Evolutionary conservation across 2,888 invertebrate genomes (phyloP), one percentile per base, ranked within the genome.

Genomic region (Melieria crassipennis): DNA sequence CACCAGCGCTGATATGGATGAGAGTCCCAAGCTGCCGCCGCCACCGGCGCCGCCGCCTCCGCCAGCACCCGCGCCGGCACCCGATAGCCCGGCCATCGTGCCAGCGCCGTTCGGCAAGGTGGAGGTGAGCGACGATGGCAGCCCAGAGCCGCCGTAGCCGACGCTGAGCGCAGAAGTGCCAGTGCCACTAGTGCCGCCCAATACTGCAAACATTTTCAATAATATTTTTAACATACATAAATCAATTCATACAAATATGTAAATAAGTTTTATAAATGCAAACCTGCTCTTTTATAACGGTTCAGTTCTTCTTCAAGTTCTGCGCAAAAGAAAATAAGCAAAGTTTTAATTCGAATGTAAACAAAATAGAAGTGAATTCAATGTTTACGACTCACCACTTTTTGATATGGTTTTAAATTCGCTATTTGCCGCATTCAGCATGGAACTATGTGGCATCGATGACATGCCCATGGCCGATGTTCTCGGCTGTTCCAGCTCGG

Each of bases 401-500:
- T 85, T 85, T 80, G 84, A 84, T 81, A 84, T 81, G 79, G 80
- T 79, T 82, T 85, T 85, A 82, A 82, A 84, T 80, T 85, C 85
- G 79, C 81, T 82, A 79, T 81, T 84, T 79, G 79, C 81, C 73
- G 79, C 78, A 76, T 78, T 79, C 77, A 84, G 78, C 76, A 84
- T 81, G 74, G 85, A 85, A 79, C 83, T 83, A 75, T 83, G 79
- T 76, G 81, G 80, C 80, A 86, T 79, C 66, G 82, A 80, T 73
- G 86, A 84, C 77, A 80, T 79, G 72, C 83, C 84, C 69, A 79
- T 78, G 75, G 81, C 82, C 70, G 87, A 86, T 73, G 85, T 86
- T 73, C 94, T 90, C 79, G 92, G 91, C 86, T 94, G 94, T 86
- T 97, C 96, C 83, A 96, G 88, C 85, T 97, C 96, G 77, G 96